Conservation (phyloP, 2,888 invertebrate genomes). For the Lacanobia wlatinum region DNA sequence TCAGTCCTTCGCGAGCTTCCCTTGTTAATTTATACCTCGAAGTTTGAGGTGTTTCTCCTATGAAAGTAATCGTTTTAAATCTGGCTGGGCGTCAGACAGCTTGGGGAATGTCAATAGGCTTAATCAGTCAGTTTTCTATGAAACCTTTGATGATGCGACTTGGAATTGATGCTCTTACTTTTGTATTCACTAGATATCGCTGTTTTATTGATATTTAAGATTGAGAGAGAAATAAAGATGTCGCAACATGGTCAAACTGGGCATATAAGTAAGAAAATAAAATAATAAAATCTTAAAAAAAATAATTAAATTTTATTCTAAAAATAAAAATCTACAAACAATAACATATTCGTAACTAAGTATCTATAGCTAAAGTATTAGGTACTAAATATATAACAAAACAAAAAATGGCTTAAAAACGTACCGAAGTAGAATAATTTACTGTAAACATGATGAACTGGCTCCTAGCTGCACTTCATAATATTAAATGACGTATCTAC, state of each 20-base stretch:
- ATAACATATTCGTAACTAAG: conserved; percentile 51
- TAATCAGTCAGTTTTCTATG: neutral
- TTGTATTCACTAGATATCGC: neutral
- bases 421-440: conserved; percentile 23
- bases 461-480: conserved; percentile 6
- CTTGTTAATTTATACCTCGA: neutral
- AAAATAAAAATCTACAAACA: conserved; percentile 56
- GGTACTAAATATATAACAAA: conserved; percentile 29
- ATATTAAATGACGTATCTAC: neutral
- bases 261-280: conserved; percentile 11
- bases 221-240: neutral
- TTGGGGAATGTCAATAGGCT: neutral
- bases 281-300: conserved; percentile 7
- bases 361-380: conserved; percentile 14
- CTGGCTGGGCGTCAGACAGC: neutral
- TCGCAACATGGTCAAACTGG: neutral
- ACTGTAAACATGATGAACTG: neutral
- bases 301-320: conserved; percentile 47
- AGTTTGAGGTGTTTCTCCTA: neutral
- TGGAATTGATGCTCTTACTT: neutral
- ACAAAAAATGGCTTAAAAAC: conserved; percentile 14
- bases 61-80: neutral
- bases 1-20: neutral
- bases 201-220: neutral
- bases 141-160: neutral